A percentile compares a stretch with the other conserved stretches of the same genome.
Evolutionary conservation across 2,113 vertebrate species (phyloP).

Genomic region (Oreochromis niloticus): DNA sequence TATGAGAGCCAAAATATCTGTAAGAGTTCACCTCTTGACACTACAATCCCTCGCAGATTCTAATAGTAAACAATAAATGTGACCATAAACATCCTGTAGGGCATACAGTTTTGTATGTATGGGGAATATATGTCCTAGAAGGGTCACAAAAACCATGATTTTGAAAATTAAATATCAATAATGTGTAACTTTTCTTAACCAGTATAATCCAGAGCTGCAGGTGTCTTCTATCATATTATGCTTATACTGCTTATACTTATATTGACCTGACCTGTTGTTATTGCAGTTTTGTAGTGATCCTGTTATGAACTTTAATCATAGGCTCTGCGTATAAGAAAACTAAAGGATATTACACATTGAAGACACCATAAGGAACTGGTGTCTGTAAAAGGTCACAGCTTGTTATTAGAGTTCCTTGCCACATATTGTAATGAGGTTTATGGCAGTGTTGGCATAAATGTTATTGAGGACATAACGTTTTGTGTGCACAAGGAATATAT

Average conservation of each 20-base stretch:
- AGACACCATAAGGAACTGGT: neutral
- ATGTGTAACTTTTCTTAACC: neutral
- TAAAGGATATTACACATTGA: neutral
- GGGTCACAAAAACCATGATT: neutral
- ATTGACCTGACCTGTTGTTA: neutral
- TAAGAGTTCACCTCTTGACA: neutral
- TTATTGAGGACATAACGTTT: neutral
- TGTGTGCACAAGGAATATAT: neutral
- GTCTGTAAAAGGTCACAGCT: neutral
- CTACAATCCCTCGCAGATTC: fast-evolving
- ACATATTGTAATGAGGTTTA: neutral
- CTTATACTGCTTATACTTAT: neutral
- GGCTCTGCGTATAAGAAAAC: neutral
- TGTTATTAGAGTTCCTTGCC: neutral
- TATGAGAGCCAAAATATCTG: neutral
- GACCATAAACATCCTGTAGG: neutral
- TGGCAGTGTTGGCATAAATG: neutral
- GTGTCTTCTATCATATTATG: neutral
- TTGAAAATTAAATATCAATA: neutral
- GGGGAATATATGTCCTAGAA: neutral
- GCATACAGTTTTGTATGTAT: neutral
- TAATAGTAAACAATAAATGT: neutral
- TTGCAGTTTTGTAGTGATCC: neutral
- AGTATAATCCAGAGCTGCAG: neutral
- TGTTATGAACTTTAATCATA: fast-evolving